Percentiles rank a stretch among this genome's conserved stretches.
Evolutionary conservation across 1,140 invertebrate species (phyloP).

Genomic region (Panagrolaimus sp.): DNA sequence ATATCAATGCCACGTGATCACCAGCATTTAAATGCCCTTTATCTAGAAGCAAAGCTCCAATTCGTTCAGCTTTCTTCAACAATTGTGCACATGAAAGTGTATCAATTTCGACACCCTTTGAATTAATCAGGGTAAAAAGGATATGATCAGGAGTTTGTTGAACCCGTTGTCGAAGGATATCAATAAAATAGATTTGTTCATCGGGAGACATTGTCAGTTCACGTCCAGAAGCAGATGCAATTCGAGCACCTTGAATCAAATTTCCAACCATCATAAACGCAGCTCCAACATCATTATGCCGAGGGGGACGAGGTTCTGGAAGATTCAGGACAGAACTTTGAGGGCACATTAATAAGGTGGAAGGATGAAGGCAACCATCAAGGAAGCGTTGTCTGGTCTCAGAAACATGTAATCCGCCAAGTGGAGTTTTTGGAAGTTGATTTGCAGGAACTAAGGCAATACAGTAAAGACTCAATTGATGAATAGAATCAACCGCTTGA

Average conservation of each 20-base stretch:
- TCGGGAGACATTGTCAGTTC: conserved; percentile 25
- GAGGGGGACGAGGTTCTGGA: conserved; percentile 94
- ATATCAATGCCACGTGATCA: conserved; percentile 95
- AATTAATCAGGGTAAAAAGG: conserved; percentile 88
- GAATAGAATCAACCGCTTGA: conserved; percentile 97
- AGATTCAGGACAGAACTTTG: conserved; percentile 99
- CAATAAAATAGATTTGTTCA: conserved; percentile 91
- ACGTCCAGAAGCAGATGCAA: conserved; percentile 39
- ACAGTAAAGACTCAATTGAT: conserved; percentile 84
- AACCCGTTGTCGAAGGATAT: conserved; percentile 89
- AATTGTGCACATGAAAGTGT: conserved; percentile 86
- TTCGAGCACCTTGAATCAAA: conserved; percentile 68
- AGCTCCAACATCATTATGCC: conserved; percentile 69
- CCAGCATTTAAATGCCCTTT: conserved; percentile 85
- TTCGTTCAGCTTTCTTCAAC: conserved; percentile 89
- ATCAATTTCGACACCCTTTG: conserved; percentile 80
- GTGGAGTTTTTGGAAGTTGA: conserved; percentile 91
- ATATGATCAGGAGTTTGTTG: conserved; percentile 89
- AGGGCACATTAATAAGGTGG: conserved; percentile 96
- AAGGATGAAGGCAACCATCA: conserved; percentile 93
- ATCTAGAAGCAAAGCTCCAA: conserved; percentile 85
- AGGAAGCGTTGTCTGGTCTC: conserved; percentile 91
- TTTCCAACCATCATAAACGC: conserved; percentile 99
- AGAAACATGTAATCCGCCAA: conserved; percentile 96
- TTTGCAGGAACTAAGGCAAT: conserved; percentile 93